phyloP scores from a whole-genome alignment of 2,888 invertebrate species.

The Cataglyphis rosenhaueri region DNA sequence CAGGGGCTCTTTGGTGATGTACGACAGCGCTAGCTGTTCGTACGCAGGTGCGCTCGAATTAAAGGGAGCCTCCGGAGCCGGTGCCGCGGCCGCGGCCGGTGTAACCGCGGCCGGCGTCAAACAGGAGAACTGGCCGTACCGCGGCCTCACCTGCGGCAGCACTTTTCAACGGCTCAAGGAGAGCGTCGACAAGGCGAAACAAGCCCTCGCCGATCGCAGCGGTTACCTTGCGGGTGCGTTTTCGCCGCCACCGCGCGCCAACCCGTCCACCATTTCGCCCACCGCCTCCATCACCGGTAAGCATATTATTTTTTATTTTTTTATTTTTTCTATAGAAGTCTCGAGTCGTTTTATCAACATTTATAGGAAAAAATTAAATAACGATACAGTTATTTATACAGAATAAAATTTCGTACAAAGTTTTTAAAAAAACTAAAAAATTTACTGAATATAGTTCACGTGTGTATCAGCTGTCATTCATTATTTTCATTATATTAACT shows the following conservation, averaged over 20 bases:
- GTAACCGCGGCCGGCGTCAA: slow-evolving; percentile 81
- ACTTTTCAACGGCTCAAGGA: slow-evolving; percentile 96
- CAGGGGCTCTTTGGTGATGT: slow-evolving; percentile 89
- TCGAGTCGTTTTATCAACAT: neutral
- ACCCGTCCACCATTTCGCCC: slow-evolving; percentile 83
- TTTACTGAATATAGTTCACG: neutral
- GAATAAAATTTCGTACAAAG: neutral
- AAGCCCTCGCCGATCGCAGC: slow-evolving; percentile 88
- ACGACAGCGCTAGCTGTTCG: slow-evolving; percentile 95
- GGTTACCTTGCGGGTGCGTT: slow-evolving; percentile 84
- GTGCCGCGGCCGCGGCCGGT: slow-evolving; percentile 82
- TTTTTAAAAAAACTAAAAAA: neutral
- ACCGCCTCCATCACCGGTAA: slow-evolving; percentile 83
- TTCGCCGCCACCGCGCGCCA: slow-evolving; percentile 84
- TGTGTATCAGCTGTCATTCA: neutral
- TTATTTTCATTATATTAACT: neutral
- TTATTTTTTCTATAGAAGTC: neutral
- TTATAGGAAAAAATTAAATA: neutral
- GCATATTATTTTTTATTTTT: slow-evolving; percentile 59
- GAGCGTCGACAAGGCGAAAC: slow-evolving; percentile 96
- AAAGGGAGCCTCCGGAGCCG: slow-evolving; percentile 88
- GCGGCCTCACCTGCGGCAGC: slow-evolving; percentile 90
- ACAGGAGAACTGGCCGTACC: slow-evolving; percentile 87
- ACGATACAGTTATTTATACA: no score
- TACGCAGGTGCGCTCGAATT: slow-evolving; percentile 94